Conservation (phyloP, 1,140 invertebrate species). For the Dufourea novaeangliae region DNA sequence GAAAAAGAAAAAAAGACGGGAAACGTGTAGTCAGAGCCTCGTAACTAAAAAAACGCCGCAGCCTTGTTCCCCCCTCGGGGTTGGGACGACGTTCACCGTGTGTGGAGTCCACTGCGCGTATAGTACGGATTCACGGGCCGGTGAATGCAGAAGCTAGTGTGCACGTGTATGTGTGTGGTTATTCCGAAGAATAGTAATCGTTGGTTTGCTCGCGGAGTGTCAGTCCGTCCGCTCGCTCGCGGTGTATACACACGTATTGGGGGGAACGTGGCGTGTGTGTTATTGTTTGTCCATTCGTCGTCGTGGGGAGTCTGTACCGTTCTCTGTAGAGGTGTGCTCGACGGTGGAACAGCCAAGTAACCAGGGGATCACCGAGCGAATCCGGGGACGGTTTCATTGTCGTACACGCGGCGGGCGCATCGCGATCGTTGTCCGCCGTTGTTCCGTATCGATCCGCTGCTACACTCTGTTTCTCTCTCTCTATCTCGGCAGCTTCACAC, state of each 20-base stretch:
- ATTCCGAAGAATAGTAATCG: slow-evolving; percentile 61
- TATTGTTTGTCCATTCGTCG: neutral
- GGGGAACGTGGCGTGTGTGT: neutral
- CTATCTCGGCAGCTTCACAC: too few species aligned
- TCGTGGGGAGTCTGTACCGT: neutral
- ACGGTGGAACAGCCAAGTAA: slow-evolving; percentile 55
- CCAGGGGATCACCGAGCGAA: slow-evolving; percentile 60
- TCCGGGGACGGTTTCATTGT: slow-evolving; percentile 65
- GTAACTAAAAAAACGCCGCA: too few species aligned
- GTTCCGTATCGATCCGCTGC: slow-evolving; percentile 47
- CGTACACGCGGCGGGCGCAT: slow-evolving; percentile 50
- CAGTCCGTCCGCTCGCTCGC: slow-evolving; percentile 25
- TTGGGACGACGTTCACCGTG: neutral
- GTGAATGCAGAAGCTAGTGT: slow-evolving; percentile 58
- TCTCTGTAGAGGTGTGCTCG: too few species aligned
- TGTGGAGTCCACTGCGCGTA: too few species aligned
- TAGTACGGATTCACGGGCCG: slow-evolving; percentile 64
- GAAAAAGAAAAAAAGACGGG: too few species aligned
- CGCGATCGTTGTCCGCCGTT: slow-evolving; percentile 35
- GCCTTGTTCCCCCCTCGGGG: too few species aligned
- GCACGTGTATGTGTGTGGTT: slow-evolving; percentile 16
- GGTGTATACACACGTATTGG: neutral
- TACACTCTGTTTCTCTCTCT: neutral
- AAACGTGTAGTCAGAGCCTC: too few species aligned
- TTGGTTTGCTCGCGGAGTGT: slow-evolving; percentile 43